phyloP scores from a whole-genome alignment of 2,113 vertebrate genomes.

The Lethenteron reissneri region DNA sequence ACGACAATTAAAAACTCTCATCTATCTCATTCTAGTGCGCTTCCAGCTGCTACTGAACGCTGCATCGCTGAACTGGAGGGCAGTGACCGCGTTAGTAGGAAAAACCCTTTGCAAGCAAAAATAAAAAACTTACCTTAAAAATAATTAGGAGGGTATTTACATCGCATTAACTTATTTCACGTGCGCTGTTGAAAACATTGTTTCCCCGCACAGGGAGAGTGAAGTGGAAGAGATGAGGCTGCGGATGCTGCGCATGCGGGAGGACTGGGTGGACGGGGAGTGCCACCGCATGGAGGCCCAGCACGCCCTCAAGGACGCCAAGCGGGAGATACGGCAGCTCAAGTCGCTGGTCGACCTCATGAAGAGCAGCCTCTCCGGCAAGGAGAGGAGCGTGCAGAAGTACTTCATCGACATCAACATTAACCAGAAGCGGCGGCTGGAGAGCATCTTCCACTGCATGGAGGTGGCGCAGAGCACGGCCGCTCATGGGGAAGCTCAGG shows the following conservation, averaged over 20 bases:
- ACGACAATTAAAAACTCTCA: no score
- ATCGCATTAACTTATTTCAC: no score
- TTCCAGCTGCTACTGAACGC: no score
- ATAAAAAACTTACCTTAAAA: no score
- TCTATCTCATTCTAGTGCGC: no score
- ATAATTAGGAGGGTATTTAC: no score
- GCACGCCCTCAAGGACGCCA: slow-evolving; percentile 71
- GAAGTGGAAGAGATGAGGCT: slow-evolving; percentile 58
- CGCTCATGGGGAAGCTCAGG: not conserved
- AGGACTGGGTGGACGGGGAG: slow-evolving; percentile 96
- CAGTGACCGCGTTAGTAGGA: no score
- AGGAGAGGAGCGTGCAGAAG: slow-evolving; percentile 88
- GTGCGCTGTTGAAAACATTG: no score
- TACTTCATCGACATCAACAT: slow-evolving; percentile 85
- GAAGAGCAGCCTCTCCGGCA: slow-evolving; percentile 69
- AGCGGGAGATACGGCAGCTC: slow-evolving; percentile 71
- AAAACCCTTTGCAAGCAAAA: no score
- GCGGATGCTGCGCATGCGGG: slow-evolving; percentile 67
- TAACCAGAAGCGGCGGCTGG: slow-evolving; percentile 74
- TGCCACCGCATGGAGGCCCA: slow-evolving; percentile 86
- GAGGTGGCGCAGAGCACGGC: slow-evolving; percentile 50
- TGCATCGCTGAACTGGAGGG: no score
- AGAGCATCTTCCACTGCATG: slow-evolving; percentile 74
- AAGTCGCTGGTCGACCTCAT: slow-evolving; percentile 82
- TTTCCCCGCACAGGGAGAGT: slow-evolving; percentile 29